Base-by-base conservation (phyloP, 2,888 invertebrate genomes). In the Coremacera marginata region DNA sequence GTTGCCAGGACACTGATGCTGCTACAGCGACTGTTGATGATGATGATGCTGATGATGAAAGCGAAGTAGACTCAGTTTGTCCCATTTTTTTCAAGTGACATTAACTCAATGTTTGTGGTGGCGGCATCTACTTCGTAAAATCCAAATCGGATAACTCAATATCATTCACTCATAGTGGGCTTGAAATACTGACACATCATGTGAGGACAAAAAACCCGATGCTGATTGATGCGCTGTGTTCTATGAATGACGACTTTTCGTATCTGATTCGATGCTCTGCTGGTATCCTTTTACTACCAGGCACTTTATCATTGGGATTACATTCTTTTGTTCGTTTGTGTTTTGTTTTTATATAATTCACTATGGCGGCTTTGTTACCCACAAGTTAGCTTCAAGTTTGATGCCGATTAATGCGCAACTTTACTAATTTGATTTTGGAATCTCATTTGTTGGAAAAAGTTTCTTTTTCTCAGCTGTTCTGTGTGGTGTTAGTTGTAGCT, bases 161-260 rank as follows among this genome's bases (percentile, higher is more conserved):
- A 52, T 65, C 74, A 67, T 65, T 37, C 65, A 67, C 52, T 74
- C 74, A 19, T 37, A 34, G 19, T 65, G 34, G 37, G 25, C 22
- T 67, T 25, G 67, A 65, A 52, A 34, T 52, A 37, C 67, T 51
- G 73, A 44, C 52, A 65, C 55, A 65, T 73, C 51, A 22, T 31
- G 62, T 31, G 37, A 31, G 11, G 22, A 52, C 63, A 74, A 63
- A 65, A 65, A 74, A 52, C 14, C 27, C 55, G 55, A 52, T n/a
- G 52, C 67, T 74, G 65, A 74, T 67, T 74, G 67, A 74, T 74
- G 65, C 55, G 37, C 74, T 5, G 49, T 25, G 60, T 31, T 63
- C 49, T 62, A n/a, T 44, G 60, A 16, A 51, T 8, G 22, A 34
- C 65, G 34, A 67, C 74, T 67, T 52, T 52, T 67, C 55, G 16